A percentile compares a stretch with the other conserved stretches of the same genome.
Evolutionary conservation across 1,140 invertebrate genomes (phyloP).

Genomic region (Watersipora subatra): DNA sequence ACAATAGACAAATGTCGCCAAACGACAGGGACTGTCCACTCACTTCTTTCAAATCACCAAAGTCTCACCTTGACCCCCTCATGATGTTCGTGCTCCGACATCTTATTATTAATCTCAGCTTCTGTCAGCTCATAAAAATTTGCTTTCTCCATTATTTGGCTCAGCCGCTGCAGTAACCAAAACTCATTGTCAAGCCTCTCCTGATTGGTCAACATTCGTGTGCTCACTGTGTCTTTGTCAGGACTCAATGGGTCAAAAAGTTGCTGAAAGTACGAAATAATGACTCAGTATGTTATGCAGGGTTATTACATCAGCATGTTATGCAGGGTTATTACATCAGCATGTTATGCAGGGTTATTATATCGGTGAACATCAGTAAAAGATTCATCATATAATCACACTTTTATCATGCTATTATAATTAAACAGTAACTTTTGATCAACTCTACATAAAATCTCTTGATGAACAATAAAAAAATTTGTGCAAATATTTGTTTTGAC

Average conservation of each 20-base stretch:
- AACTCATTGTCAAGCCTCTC: constrained; percentile 36
- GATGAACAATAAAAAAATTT: too few relatives aligned
- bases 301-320: not conserved
- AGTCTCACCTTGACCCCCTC: constrained; percentile 30
- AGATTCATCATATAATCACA: too few relatives aligned
- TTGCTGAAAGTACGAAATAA: constrained; percentile 15
- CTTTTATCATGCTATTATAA: too few relatives aligned
- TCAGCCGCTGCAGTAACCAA: constrained; percentile 30
- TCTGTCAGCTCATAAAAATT: constrained; percentile 32
- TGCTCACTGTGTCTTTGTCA: constrained; percentile 34
- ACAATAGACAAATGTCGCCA: too few relatives aligned
- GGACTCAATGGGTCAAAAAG: constrained; percentile 39
- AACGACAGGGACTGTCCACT: too few relatives aligned
- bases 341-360: too few relatives aligned
- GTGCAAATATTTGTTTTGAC: too few relatives aligned
- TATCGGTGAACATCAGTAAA: too few relatives aligned
- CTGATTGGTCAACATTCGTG: constrained; percentile 17
- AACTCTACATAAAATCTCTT: too few relatives aligned
- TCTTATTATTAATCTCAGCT: constrained; percentile 16
- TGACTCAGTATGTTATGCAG: not conserved
- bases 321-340: too few relatives aligned
- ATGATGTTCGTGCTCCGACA: constrained; percentile 21
- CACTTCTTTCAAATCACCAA: too few relatives aligned
- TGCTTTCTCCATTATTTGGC: constrained; percentile 29
- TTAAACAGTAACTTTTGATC: too few relatives aligned